Evolutionary conservation across 2,113 vertebrate genomes (phyloP).

Genomic region (Oreochromis aureus): DNA sequence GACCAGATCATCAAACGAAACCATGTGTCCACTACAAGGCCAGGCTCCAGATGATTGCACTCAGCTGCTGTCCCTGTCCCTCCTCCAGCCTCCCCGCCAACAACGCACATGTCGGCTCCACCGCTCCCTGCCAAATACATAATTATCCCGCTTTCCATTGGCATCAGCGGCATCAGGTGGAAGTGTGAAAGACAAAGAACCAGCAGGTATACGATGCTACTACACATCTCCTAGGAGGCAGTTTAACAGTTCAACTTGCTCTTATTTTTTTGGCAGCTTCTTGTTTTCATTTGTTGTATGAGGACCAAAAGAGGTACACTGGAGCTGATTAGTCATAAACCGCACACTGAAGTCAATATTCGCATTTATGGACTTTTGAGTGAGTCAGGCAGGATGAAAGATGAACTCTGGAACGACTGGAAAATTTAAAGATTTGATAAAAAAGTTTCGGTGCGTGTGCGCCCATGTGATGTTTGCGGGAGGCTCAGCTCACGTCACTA

Average conservation of each 20-base stretch:
- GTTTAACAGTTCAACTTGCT: background rate
- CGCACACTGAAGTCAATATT: background rate
- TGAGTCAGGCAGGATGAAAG: background rate
- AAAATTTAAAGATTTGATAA: background rate
- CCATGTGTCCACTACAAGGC: background rate
- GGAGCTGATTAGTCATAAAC: background rate
- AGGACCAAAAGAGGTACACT: background rate
- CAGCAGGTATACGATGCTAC: background rate
- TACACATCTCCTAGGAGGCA: background rate
- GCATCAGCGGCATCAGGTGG: background rate
- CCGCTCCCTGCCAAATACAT: conserved; percentile 1
- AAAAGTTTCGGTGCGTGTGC: background rate
- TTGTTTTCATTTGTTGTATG: background rate
- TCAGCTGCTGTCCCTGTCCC: background rate
- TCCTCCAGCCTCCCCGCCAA: conserved; percentile 17
- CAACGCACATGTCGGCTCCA: background rate
- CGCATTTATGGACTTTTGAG: background rate
- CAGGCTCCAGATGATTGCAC: background rate
- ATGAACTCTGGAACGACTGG: background rate
- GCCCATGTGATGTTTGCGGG: background rate
- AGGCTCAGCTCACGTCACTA: conserved; percentile 4
- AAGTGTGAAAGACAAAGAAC: background rate
- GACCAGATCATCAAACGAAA: conserved; percentile 8
- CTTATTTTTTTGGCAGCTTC: background rate
- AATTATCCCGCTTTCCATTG: background rate